Evolutionary conservation across 2,888 invertebrate species (phyloP).

Genomic region (Hydrotaea cyrtoneurina): DNA sequence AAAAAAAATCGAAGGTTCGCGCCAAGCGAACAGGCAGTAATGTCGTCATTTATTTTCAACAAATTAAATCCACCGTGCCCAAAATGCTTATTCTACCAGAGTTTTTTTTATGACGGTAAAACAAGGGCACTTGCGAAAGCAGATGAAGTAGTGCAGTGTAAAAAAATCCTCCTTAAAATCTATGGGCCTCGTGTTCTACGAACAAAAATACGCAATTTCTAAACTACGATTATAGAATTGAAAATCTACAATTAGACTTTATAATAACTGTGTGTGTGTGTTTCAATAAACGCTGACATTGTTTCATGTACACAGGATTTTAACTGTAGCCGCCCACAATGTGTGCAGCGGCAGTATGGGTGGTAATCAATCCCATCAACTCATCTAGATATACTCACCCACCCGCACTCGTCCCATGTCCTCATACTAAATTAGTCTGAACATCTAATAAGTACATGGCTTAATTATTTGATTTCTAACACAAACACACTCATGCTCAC

Average conservation of each 20-base stretch:
- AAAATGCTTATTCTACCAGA: no score
- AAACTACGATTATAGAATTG: no score
- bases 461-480: constrained; percentile 32
- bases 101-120: no score
- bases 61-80: no score
- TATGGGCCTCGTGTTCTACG: no score
- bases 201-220: no score
- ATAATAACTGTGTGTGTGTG: not conserved
- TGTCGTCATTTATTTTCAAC: no score
- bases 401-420: not conserved
- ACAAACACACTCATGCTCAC: not conserved
- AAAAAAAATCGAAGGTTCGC: no score
- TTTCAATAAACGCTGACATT: not conserved
- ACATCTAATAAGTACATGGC: constrained; percentile 22
- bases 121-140: no score
- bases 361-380: constrained; percentile 48
- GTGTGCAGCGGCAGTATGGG: not conserved
- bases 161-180: no score
- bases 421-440: constrained; percentile 45
- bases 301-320: not conserved
- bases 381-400: not conserved
- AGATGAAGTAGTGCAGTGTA: no score
- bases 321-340: not conserved
- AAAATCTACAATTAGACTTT: not conserved
- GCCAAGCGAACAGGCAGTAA: no score